These are phyloP conservation scores for Pogonocichla stellata DNA, from an alignment of 2,113 vertebrate species.

Conservation along the genomic window DNA sequence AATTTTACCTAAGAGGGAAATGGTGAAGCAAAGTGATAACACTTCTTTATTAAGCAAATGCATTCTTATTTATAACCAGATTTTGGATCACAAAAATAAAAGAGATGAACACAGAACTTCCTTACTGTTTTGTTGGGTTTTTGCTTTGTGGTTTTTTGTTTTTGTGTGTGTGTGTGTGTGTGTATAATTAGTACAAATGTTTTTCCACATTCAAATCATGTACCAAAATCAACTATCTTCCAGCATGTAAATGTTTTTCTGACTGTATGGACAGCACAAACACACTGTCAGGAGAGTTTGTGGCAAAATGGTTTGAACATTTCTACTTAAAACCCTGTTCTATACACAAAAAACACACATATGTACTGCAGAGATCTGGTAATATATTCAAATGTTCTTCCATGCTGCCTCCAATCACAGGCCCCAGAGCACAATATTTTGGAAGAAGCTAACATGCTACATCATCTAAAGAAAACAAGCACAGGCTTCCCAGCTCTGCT, in stretches of 20 bases:
- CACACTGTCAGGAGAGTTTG: neutral
- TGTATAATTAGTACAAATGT: neutral
- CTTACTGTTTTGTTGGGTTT: neutral
- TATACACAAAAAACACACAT: neutral
- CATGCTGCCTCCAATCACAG: neutral
- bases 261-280: neutral
- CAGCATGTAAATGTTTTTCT: neutral
- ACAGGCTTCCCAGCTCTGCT: neutral
- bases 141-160: no score
- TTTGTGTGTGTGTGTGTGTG: neutral
- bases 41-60: neutral
- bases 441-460: conserved; percentile 30
- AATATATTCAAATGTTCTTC: neutral
- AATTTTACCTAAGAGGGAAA: conserved; percentile 5
- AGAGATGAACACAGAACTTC: neutral
- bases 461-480: conserved; percentile 32
- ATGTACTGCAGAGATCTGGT: neutral
- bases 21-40: neutral
- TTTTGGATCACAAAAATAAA: neutral
- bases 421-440: conserved; percentile 5
- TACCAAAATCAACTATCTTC: neutral
- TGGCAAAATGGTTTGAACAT: neutral
- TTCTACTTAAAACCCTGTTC: neutral
- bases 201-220: neutral
- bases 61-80: neutral